Conservation (phyloP, 2,113 vertebrate genomes). For the Triplophysa siluroides region DNA sequence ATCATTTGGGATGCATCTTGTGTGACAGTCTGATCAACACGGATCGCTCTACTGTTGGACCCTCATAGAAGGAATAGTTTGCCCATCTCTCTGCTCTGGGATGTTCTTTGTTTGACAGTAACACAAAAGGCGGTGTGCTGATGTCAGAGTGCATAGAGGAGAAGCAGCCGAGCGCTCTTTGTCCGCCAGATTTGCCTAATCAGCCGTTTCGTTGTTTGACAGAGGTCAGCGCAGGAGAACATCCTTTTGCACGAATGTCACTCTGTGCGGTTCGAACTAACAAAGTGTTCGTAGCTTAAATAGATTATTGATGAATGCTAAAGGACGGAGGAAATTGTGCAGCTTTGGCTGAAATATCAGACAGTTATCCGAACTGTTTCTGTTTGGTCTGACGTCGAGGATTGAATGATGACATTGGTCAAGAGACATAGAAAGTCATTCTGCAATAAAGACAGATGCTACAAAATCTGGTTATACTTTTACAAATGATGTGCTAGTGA, state of each 20-base stretch:
- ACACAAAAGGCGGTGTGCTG: constrained; percentile 51
- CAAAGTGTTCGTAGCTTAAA: constrained; percentile 53
- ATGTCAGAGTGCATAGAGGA: constrained; percentile 42
- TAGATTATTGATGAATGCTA: constrained; percentile 56
- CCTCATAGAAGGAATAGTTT: constrained; percentile 64
- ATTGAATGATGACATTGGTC: too few species aligned
- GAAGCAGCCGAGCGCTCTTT: constrained; percentile 48
- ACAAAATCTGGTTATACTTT: too few species aligned
- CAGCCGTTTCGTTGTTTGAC: constrained; percentile 55
- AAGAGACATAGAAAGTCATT: too few species aligned
- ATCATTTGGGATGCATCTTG: too few species aligned
- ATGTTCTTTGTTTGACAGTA: constrained; percentile 43
- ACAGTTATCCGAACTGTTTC: constrained; percentile 39
- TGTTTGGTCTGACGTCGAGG: not conserved
- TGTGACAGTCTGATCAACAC: too few species aligned
- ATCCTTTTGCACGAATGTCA: constrained; percentile 43
- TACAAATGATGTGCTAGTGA: too few species aligned
- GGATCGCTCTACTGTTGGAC: not conserved
- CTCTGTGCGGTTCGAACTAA: constrained; percentile 50
- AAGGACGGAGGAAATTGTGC: constrained; percentile 50
- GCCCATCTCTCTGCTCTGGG: not conserved
- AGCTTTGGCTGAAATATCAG: constrained; percentile 44
- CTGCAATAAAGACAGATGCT: too few species aligned
- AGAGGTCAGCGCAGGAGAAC: constrained; percentile 51
- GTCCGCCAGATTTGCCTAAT: constrained; percentile 51